A percentile compares a stretch with the other conserved stretches of the same genome.
These are phyloP conservation scores for Erinaceus europaeus DNA, from an alignment of 2,113 vertebrate genomes.

Conservation along the genomic window DNA sequence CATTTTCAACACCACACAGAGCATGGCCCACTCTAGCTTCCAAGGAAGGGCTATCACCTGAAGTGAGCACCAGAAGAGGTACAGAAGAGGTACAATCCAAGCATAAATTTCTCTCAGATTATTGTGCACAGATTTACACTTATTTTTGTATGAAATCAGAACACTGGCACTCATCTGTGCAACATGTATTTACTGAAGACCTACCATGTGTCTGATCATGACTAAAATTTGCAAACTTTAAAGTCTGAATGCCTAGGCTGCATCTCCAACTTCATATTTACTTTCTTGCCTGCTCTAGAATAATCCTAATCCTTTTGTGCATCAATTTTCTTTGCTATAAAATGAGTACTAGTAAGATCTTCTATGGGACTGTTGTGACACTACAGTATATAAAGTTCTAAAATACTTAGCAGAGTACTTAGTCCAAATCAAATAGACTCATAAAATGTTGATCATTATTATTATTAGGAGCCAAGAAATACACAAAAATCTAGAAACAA, in stretches of 20 bases:
- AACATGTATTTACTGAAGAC: not conserved
- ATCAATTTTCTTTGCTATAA: slow-evolving; percentile 3
- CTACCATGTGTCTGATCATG: not conserved
- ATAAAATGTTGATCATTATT: not conserved
- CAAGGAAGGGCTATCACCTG: not conserved
- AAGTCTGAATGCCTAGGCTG: not conserved
- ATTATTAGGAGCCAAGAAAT: slow-evolving; percentile 32
- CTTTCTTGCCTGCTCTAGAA: not conserved
- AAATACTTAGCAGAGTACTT: slow-evolving; percentile 8
- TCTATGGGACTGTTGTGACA: not conserved
- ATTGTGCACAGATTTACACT: not conserved
- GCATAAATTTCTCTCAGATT: not conserved
- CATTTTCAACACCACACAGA: not conserved
- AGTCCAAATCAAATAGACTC: not conserved
- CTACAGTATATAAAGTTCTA: not conserved
- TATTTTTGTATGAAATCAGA: slow-evolving; percentile 15
- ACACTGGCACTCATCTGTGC: not conserved
- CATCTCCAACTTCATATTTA: not conserved
- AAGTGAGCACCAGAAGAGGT: not conserved
- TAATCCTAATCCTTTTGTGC: not conserved
- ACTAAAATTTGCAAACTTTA: not conserved
- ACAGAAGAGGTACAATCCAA: not conserved
- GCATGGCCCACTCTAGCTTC: not conserved
- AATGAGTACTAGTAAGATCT: not conserved
- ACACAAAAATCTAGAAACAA: not conserved